A percentile compares a stretch with the other conserved stretches of the same genome.
Evolutionary conservation across 2,888 invertebrate species (phyloP).

Genomic region (Leucophenga maculata): DNA sequence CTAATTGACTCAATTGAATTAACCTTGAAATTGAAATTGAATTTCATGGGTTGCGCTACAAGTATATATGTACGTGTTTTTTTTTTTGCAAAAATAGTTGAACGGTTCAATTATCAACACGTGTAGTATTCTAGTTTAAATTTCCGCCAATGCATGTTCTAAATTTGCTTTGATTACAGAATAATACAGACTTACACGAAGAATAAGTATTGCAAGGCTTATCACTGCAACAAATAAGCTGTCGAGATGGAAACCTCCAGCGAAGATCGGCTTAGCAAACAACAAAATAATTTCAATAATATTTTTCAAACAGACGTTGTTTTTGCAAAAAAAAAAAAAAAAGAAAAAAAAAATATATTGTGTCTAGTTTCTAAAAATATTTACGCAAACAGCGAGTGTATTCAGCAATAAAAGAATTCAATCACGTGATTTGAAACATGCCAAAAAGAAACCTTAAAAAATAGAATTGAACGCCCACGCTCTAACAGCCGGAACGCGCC

Average conservation of each 20-base stretch:
- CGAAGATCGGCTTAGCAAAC: slow-evolving; percentile 6
- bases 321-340: not conserved
- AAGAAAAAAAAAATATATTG: not conserved
- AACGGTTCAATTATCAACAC: slow-evolving; percentile 1
- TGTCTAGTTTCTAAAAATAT: slow-evolving; percentile 10
- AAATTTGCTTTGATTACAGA: too few relatives aligned
- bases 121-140: not conserved
- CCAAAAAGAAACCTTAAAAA: slow-evolving; percentile 2
- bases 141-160: too few relatives aligned
- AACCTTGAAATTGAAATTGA: slow-evolving; percentile 47
- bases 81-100: not conserved
- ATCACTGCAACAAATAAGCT: not conserved
- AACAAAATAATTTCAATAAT: not conserved
- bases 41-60: slow-evolving; percentile 17
- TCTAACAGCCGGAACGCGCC: slow-evolving; percentile 1
- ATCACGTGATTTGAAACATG: slow-evolving; percentile 10
- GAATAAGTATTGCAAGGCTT: not conserved
- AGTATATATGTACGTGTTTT: not conserved
- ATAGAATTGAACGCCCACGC: slow-evolving; percentile 10
- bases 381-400: not conserved
- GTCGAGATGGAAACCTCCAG: not conserved
- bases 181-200: not conserved
- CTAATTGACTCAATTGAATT: slow-evolving; percentile 44
- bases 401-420: not conserved
- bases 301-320: not conserved